Evolutionary conservation across 2,888 invertebrate species (phyloP), one percentile per base, ranked within the genome.

Genomic region (Hemistola chrysoprasaria): DNA sequence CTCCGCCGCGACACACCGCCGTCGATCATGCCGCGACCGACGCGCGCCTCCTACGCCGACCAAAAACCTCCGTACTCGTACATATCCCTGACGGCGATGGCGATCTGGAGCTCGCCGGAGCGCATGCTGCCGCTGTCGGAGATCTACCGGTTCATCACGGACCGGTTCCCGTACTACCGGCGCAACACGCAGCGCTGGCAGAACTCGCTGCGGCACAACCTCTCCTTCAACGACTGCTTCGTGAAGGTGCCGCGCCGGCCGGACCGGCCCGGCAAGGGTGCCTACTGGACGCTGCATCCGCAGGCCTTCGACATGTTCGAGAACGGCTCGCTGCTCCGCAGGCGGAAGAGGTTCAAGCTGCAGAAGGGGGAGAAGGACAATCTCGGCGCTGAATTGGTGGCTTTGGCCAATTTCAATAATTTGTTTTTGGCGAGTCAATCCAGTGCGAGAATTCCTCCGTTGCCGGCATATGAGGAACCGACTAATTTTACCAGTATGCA

Each of bases 211-310:
- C 90, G 98, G 36, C 98, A 98, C 90, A 98, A 98, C 84, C 90
- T 98, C 43, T 97, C 97, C 36, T 98, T 98, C 90, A 98, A 98
- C 85, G 98, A 98, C 86, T 98, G 98, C 82, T 98, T 98, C 84
- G 95, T 98, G 69, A 98, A 98, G 90, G 93, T 93, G 59, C 96
- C 95, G 35, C 90, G 95, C 21, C 88, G 94, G 26, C 94, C 94
- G 11, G 95, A 94, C 78, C 86, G 94, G 22, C 95, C 95, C 6
- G 95, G 95, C 25, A 95, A 96, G 79, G 95, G 95, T 22, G 94
- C 95, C 41, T 95, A 95, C 78, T 95, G 95, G 95, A 94, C 95
- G 6, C 89, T 96, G 38, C 95, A 95, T 65, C 95, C 95, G 8
- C 92, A 93, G 62, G 94, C 94, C 25, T 92, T 94, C 59, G 94